Conservation (phyloP, 92 coral and sea anemone species). For the Desmophyllum pertusum region DNA sequence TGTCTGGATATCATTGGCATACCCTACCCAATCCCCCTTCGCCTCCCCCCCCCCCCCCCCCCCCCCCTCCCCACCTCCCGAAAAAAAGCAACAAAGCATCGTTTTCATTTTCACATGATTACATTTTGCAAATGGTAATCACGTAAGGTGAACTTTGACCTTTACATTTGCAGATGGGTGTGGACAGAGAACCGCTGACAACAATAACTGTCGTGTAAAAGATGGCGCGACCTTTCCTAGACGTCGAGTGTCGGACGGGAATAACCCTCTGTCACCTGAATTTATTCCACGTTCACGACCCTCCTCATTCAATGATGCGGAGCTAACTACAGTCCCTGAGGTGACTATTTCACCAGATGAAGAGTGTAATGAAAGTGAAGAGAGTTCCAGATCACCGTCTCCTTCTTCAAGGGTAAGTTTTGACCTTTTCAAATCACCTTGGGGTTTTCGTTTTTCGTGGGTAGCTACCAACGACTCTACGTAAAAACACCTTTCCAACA, state of each 20-base stretch:
- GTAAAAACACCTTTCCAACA: background rate
- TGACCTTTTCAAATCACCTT: background rate
- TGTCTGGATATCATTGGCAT: background rate
- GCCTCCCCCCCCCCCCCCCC: too few relatives aligned
- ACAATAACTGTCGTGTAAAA: background rate
- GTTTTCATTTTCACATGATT: background rate
- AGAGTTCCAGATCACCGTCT: conserved; percentile 55
- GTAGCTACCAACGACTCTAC: background rate
- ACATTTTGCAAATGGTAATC: background rate
- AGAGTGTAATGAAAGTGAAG: conserved; percentile 23
- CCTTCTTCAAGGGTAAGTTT: conserved; percentile 58
- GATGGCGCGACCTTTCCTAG: conserved; percentile 18
- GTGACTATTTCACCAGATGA: conserved; percentile 60
- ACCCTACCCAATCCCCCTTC: too few relatives aligned
- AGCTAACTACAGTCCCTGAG: conserved; percentile 75
- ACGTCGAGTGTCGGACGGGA: conserved; percentile 72
- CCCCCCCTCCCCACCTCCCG: too few relatives aligned
- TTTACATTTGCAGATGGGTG: conserved; percentile 20
- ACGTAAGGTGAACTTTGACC: background rate
- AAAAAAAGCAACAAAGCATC: background rate
- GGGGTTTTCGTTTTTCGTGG: background rate
- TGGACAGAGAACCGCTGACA: conserved; percentile 9
- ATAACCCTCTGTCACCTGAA: conserved; percentile 51
- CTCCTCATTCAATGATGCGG: conserved; percentile 72
- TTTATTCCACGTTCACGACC: conserved; percentile 57